Conservation (phyloP, 2,797 vertebrate genomes). For the Danio albolineatus region DNA sequence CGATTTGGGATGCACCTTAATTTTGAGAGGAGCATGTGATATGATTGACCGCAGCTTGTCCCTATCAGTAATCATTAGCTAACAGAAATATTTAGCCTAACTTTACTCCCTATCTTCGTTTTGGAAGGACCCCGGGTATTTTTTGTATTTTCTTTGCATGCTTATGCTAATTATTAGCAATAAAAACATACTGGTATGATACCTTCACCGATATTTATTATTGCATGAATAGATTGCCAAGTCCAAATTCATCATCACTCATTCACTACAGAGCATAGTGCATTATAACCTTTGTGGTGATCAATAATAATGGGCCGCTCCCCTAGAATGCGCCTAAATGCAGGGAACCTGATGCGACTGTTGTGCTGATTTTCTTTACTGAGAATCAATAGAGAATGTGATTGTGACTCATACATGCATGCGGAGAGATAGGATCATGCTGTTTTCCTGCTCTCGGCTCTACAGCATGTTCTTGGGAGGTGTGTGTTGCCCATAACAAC, state of each 20-base stretch:
- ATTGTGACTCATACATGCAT: conserved; percentile 11
- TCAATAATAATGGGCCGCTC: neutral
- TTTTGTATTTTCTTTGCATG: neutral
- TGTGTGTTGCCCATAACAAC: conserved; percentile 55
- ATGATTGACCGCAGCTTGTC: too few species aligned
- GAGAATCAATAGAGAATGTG: conserved; percentile 17
- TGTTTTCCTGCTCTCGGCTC: neutral
- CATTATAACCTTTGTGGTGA: neutral
- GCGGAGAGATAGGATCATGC: conserved; percentile 12
- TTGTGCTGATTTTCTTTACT: conserved; percentile 29
- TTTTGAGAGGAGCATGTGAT: too few species aligned
- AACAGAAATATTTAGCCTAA: too few species aligned
- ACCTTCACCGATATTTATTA: neutral
- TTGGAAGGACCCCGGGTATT: too few species aligned
- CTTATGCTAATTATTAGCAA: neutral
- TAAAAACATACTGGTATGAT: neutral
- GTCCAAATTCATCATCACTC: neutral
- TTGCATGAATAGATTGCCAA: neutral
- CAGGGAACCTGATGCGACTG: neutral
- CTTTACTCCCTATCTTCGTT: too few species aligned
- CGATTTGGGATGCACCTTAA: too few species aligned
- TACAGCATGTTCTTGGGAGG: conserved; percentile 23
- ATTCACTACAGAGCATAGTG: neutral
- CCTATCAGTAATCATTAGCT: too few species aligned
- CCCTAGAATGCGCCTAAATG: neutral